Base-by-base conservation (phyloP, 2,113 vertebrate species). In the Serinus canaria region DNA sequence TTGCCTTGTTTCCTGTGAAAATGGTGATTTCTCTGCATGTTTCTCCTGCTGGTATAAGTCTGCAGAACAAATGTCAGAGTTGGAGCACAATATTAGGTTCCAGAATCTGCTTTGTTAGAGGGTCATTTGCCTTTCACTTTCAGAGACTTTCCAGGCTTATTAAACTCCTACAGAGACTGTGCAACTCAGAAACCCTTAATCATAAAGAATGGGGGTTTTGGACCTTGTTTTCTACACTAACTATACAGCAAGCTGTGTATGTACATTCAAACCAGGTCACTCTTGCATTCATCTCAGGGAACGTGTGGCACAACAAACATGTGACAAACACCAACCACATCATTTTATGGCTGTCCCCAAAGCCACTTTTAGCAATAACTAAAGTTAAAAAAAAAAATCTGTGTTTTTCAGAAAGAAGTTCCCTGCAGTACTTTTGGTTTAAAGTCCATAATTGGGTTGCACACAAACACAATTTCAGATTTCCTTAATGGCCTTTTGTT, bases 401-500 rank as follows among this genome's bases (percentile, higher is more conserved):
- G 2, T n/a, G 14, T 11, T 86, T 55, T 92, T 67, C 53, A 80
- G 10, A 63, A 73, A 12, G 18, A 69, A 37, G 13, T 74, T 80
- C 31, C 19, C 52, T 69, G 31, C 44, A 44, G 12, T 31, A 15
- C 49, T 87, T 89, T 83, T 66, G 22, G 41, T 70, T 77, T 66
- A 37, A 88, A 79, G 39, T 5, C 24, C 4, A 0, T 83, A 59
- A n/a, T 77, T 87, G 35, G 21, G 8, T 78, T 76, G 46, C 76
- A 39, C 27, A 17, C 49, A 88, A 81, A 63, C 16, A 64, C 10
- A 10, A 66, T 78, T 83, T 70, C 68, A 60, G 11, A 28, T 88
- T 62, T 90, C 52, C 27, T 81, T 95, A 84, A 94, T 76, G 53
- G 44, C 80, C 52, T 91, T 96, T 89, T 95, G 64, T 89, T 93